Conservation (phyloP, 2,888 invertebrate genomes). For the Pseudococcus longispinus region DNA sequence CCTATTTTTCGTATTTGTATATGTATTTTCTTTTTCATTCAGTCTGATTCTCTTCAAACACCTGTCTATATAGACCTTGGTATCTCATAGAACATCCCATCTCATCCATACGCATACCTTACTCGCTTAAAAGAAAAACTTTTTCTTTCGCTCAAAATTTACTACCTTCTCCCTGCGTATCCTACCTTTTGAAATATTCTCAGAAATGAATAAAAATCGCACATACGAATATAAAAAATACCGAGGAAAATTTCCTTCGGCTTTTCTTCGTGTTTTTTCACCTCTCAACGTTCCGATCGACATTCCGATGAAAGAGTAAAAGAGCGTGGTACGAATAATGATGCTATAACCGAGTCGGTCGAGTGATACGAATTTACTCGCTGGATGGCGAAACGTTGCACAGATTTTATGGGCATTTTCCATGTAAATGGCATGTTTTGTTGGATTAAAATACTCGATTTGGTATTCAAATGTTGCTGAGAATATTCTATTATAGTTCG, state of each 20-base stretch:
- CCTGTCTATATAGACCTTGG: not conserved
- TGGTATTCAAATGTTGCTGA: no score
- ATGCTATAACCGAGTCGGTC: not conserved
- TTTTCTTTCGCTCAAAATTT: not conserved
- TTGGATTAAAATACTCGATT: not conserved
- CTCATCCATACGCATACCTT: not conserved
- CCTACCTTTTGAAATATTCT: not conserved
- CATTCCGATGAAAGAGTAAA: not conserved
- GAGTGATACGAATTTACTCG: not conserved
- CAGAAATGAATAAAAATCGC: not conserved
- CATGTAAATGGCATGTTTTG: not conserved
- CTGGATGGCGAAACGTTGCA: not conserved
- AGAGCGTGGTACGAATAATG: not conserved
- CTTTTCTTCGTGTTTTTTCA: no score
- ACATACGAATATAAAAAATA: not conserved
- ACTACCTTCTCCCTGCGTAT: not conserved
- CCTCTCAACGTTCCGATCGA: not conserved
- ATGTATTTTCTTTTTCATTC: not conserved
- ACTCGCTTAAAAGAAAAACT: not conserved
- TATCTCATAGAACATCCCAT: not conserved
- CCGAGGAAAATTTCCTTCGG: not conserved
- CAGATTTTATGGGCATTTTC: not conserved
- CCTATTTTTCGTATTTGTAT: not conserved
- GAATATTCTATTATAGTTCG: no score
- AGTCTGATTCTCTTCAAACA: not conserved